Conservation (phyloP, 2,113 vertebrate species). For the Hippocampus barbouri region DNA sequence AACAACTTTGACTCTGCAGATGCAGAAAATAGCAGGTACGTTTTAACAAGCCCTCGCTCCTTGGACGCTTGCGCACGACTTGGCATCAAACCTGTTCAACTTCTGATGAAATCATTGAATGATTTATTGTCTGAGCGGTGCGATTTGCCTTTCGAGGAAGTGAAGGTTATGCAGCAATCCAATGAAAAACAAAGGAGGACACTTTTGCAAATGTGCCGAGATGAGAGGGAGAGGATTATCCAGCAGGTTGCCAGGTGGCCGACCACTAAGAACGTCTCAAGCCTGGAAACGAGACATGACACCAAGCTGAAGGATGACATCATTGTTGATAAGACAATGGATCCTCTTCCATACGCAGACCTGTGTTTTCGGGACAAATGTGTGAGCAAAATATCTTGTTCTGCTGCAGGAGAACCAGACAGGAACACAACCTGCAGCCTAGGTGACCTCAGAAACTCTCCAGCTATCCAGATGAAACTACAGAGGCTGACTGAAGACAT, state of each 20-base stretch:
- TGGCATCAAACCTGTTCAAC: conserved; percentile 67
- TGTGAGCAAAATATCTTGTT: conserved; percentile 28
- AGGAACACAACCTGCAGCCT: conserved; percentile 48
- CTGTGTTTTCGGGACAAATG: conserved; percentile 34
- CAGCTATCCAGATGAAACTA: conserved; percentile 42
- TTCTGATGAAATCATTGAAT: conserved; percentile 59
- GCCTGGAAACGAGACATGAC: conserved; percentile 22
- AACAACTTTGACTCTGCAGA: conserved; percentile 42
- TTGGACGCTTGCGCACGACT: conserved; percentile 62
- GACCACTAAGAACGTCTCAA: conserved; percentile 6
- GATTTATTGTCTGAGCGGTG: conserved; percentile 46
- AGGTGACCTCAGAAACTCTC: conserved; percentile 57
- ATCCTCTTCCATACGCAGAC: conserved; percentile 29
- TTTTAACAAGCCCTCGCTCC: conserved; percentile 65
- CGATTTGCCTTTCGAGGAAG: conserved; percentile 34
- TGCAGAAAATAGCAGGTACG: conserved; percentile 40
- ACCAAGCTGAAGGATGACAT: conserved; percentile 9
- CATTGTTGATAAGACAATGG: not conserved
- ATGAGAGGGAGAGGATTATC: conserved; percentile 55
- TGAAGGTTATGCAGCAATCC: conserved; percentile 55
- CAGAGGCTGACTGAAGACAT: conserved; percentile 52
- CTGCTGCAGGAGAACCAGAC: conserved; percentile 21
- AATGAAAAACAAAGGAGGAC: conserved; percentile 58
- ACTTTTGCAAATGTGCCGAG: conserved; percentile 46
- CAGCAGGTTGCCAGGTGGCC: conserved; percentile 29